Conservation (phyloP, 2,113 vertebrate genomes). For the Merops nubicus region DNA sequence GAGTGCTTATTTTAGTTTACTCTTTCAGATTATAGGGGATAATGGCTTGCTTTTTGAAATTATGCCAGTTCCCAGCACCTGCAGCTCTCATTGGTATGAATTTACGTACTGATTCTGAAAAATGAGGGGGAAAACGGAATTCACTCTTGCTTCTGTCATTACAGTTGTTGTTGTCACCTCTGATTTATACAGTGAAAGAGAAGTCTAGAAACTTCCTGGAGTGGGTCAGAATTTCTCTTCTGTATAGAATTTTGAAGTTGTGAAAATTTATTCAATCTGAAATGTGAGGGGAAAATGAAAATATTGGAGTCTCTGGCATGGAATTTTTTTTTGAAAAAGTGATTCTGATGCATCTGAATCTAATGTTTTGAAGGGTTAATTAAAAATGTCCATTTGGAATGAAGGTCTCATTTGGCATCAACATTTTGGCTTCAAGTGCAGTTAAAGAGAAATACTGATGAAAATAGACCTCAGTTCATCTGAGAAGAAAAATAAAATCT, state of each 20-base stretch:
- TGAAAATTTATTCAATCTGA: background rate
- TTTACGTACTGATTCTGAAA: background rate
- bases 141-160: background rate
- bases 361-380: background rate
- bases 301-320: background rate
- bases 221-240: background rate
- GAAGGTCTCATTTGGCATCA: background rate
- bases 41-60: background rate
- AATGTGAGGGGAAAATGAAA: background rate
- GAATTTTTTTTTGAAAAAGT: background rate
- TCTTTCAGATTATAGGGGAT: background rate
- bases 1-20: conserved; percentile 5
- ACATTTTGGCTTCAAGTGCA: background rate
- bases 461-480: background rate
- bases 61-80: background rate
- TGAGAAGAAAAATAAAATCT: background rate
- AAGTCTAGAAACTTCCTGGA: background rate
- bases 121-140: background rate
- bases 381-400: background rate
- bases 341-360: background rate
- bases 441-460: background rate
- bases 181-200: background rate
- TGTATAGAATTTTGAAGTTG: background rate
- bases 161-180: background rate
- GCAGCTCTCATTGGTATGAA: background rate